Percentiles rank a stretch among this genome's conserved stretches.
Evolutionary conservation across 2,888 invertebrate genomes (phyloP).

Genomic region (Lypha dubia): DNA sequence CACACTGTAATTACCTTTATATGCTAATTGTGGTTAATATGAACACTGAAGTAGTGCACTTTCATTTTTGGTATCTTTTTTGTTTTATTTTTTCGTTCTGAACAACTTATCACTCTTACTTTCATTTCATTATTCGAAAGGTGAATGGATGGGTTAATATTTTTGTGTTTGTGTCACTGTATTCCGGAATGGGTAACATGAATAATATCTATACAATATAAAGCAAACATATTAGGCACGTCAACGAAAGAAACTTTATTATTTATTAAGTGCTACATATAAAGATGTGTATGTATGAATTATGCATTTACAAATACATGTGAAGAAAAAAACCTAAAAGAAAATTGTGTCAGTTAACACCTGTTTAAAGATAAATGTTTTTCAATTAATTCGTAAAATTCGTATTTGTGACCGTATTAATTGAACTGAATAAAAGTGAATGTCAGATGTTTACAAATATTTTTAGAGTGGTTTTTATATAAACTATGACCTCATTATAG

Average conservation of each 20-base stretch:
- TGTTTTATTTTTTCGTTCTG: not conserved
- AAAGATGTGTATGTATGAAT: not conserved
- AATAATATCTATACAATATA: no score
- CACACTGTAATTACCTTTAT: not conserved
- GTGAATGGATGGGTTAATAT: not conserved
- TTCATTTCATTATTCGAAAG: no score
- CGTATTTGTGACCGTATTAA: no score
- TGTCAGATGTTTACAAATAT: no score
- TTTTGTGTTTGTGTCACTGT: no score
- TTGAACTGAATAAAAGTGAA: no score
- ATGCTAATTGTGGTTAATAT: not conserved
- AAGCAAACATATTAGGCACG: not conserved
- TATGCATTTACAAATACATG: no score
- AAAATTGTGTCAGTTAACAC: not conserved
- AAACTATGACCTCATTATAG: no score
- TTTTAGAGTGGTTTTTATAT: no score
- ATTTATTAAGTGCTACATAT: not conserved
- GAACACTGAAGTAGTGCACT: not conserved
- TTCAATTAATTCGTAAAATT: not conserved
- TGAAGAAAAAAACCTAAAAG: no score
- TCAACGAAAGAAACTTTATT: not conserved
- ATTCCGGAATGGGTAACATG: no score
- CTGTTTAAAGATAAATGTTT: not conserved
- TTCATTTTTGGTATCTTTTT: conserved; percentile 5
- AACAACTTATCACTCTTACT: not conserved